Percentiles rank a stretch among this genome's conserved stretches.
These are phyloP conservation scores for Erebia ligea DNA, from an alignment of 2,888 invertebrate genomes.

Conservation along the genomic window DNA sequence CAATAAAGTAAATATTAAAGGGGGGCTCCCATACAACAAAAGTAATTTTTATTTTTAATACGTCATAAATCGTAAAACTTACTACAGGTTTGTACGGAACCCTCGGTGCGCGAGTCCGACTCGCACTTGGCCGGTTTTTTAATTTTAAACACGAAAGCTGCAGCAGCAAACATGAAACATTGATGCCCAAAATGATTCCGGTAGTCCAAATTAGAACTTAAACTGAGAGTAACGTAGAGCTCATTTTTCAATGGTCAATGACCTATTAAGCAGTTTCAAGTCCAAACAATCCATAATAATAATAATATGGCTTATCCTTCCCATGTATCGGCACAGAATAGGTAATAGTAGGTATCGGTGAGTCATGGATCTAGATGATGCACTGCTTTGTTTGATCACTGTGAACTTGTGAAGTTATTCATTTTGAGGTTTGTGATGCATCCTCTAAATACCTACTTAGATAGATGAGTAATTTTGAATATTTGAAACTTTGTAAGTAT, in stretches of 20 bases:
- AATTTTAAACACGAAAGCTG: slow-evolving; percentile 10
- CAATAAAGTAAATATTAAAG: too few species aligned
- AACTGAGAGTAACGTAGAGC: not conserved
- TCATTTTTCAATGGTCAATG: not conserved
- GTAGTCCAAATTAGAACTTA: too few species aligned
- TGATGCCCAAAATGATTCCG: too few species aligned
- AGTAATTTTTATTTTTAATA: too few species aligned
- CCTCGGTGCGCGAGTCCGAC: too few species aligned
- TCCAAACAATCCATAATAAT: not conserved
- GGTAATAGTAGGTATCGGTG: too few species aligned
- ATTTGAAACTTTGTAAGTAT: not conserved
- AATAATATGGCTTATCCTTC: slow-evolving; percentile 12
- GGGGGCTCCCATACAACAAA: too few species aligned
- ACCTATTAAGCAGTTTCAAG: not conserved
- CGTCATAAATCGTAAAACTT: too few species aligned
- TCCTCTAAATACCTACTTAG: slow-evolving; percentile 14
- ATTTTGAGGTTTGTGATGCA: slow-evolving; percentile 20
- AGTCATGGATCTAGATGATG: slow-evolving; percentile 34
- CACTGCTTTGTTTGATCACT: slow-evolving; percentile 27
- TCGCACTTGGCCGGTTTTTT: too few species aligned
- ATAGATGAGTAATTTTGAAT: slow-evolving; percentile 23
- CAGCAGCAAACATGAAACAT: slow-evolving; percentile 8
- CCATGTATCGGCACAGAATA: too few species aligned
- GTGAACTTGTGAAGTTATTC: slow-evolving; percentile 17
- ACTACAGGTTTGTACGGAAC: too few species aligned